Conservation (phyloP, 1,140 invertebrate species). For the Augochlora pura region DNA sequence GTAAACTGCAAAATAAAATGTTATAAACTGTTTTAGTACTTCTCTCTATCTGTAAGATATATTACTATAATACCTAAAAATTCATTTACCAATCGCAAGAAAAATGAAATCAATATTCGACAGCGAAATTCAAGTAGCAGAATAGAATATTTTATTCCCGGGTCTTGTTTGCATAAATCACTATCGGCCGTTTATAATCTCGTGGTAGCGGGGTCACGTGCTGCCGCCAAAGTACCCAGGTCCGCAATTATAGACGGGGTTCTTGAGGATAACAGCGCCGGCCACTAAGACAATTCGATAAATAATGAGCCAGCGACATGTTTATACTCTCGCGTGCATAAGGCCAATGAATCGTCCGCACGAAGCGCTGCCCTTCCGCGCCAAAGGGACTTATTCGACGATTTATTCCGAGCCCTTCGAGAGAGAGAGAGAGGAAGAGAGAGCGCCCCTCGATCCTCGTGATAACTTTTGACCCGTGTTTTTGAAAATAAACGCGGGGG, state of each 20-base stretch:
- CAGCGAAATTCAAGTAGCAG: no score
- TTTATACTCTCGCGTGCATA: constrained; percentile 70
- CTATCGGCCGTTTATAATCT: constrained; percentile 31
- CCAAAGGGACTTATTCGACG: constrained; percentile 59
- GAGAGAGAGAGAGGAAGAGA: no score
- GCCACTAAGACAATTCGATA: constrained; percentile 71
- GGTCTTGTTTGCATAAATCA: not conserved
- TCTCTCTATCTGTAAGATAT: no score
- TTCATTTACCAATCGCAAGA: no score
- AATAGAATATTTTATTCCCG: no score
- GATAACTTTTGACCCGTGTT: constrained; percentile 38
- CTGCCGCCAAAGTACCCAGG: constrained; percentile 5
- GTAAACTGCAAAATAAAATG: no score
- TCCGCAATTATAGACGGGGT: constrained; percentile 38
- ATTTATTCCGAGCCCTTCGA: constrained; percentile 48
- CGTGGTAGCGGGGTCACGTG: not conserved
- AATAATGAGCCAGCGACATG: constrained; percentile 69
- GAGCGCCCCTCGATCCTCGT: not conserved
- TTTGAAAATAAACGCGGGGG: constrained; percentile 22
- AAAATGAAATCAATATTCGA: no score
- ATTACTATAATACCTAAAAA: no score
- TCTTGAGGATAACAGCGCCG: constrained; percentile 30
- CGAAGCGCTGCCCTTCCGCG: constrained; percentile 52
- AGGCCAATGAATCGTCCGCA: constrained; percentile 58
- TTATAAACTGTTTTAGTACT: no score